A percentile compares a stretch with the other conserved stretches of the same genome.
Evolutionary conservation across 2,113 vertebrate species (phyloP).

Genomic region (Tragulus kanchil): DNA sequence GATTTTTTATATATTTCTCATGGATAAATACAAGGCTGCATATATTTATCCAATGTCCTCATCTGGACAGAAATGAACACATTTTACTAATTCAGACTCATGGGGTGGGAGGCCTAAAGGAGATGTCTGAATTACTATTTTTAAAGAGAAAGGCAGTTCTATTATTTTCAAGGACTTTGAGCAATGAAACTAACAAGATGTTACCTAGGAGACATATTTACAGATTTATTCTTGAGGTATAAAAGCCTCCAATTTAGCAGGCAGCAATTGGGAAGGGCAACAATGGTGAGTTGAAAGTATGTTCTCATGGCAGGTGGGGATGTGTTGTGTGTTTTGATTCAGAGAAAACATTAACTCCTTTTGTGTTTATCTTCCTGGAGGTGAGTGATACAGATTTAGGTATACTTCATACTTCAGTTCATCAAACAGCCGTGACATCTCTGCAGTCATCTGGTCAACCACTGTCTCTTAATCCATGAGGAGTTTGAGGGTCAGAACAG

Average conservation of each 20-base stretch:
- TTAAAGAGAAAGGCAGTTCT: conserved; percentile 51
- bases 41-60: background rate
- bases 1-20: conserved; percentile 52
- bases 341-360: conserved; percentile 17
- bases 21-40: background rate
- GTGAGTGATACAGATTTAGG: background rate
- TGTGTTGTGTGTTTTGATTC: background rate
- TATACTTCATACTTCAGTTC: fast-evolving
- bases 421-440: background rate
- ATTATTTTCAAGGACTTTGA: conserved; percentile 64
- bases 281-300: background rate
- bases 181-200: conserved; percentile 53
- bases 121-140: conserved; percentile 63
- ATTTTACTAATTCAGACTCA: conserved; percentile 62
- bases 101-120: conserved; percentile 8
- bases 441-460: conserved; percentile 28
- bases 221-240: conserved; percentile 60
- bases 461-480: background rate
- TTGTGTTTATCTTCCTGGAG: background rate
- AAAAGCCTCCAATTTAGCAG: conserved; percentile 59
- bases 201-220: conserved; percentile 73
- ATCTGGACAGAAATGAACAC: conserved; percentile 7
- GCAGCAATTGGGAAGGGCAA: background rate
- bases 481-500: background rate
- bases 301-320: background rate